A percentile compares a stretch with the other conserved stretches of the same genome.
phyloP scores from a whole-genome alignment of 2,797 vertebrate species.

The Telmatherina bonti region DNA sequence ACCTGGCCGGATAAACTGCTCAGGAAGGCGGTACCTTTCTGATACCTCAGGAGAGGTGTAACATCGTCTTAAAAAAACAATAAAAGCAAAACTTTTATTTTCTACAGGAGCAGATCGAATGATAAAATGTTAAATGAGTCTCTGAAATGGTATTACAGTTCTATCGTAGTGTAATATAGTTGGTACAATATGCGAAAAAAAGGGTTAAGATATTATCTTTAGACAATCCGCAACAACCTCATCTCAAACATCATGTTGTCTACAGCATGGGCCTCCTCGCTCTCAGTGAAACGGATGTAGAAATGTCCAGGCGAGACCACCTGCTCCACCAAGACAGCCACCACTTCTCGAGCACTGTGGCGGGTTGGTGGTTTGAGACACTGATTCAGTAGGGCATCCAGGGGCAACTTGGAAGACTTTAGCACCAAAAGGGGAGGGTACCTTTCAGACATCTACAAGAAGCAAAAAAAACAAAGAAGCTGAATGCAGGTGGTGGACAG shows the following conservation, averaged over 20 bases:
- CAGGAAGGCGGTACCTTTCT: slow-evolving; percentile 86
- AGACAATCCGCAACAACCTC: slow-evolving; percentile 81
- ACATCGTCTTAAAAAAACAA: slow-evolving; percentile 79
- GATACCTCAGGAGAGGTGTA: slow-evolving; percentile 88
- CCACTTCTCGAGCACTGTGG: slow-evolving; percentile 74
- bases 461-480: background rate
- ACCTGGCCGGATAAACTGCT: slow-evolving; percentile 83
- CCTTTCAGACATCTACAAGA: slow-evolving; percentile 49
- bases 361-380: slow-evolving; percentile 81
- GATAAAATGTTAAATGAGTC: background rate
- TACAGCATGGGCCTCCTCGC: slow-evolving; percentile 80
- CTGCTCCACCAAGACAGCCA: slow-evolving; percentile 86
- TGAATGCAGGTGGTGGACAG: background rate
- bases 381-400: slow-evolving; percentile 85
- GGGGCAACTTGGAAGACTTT: slow-evolving; percentile 76
- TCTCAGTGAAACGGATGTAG: slow-evolving; percentile 85
- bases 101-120: background rate
- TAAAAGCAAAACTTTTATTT: background rate
- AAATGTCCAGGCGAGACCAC: slow-evolving; percentile 89
- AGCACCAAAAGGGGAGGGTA: slow-evolving; percentile 56
- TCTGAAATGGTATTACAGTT: too few relatives aligned
- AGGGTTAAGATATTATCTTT: background rate
- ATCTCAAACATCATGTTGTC: slow-evolving; percentile 94
- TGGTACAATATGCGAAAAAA: background rate
- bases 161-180: too few relatives aligned